These are phyloP conservation scores for Argopecten irradians DNA, from an alignment of 1,140 invertebrate species.

Conservation along the genomic window DNA sequence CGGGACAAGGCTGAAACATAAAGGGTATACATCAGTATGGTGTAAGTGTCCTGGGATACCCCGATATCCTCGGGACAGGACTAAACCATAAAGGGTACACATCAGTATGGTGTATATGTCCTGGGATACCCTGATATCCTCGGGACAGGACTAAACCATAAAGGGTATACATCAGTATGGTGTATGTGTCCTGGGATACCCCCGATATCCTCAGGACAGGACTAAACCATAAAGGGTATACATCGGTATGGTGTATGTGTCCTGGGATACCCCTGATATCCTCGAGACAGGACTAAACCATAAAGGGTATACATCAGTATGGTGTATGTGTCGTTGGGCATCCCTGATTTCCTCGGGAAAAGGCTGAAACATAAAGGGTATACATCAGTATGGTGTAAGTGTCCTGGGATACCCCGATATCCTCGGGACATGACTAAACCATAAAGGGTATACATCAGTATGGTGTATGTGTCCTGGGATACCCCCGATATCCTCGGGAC, in stretches of 20 bases:
- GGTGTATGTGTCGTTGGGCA: no score
- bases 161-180: constrained; percentile 67
- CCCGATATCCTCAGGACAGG: constrained; percentile 60
- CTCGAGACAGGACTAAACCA: no score
- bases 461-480: neutral
- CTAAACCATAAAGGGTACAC: no score
- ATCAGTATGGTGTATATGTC: no score
- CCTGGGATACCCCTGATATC: no score
- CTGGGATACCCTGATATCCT: no score
- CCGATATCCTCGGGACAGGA: no score
- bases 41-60: no score
- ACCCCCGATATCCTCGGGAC: no score
- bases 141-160: no score
- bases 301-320: no score
- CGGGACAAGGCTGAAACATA: constrained; percentile 66
- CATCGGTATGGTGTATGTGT: neutral
- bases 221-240: constrained; percentile 55
- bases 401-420: constrained; percentile 57
- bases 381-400: constrained; percentile 69
- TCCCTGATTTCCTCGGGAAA: no score
- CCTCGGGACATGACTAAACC: constrained; percentile 65
- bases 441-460: neutral
- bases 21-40: neutral
- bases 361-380: constrained; percentile 57
- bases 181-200: constrained; percentile 61